Percentiles rank a stretch among this genome's conserved stretches.
Evolutionary conservation across 2,113 vertebrate genomes (phyloP).

Genomic region (Euleptes europaea): DNA sequence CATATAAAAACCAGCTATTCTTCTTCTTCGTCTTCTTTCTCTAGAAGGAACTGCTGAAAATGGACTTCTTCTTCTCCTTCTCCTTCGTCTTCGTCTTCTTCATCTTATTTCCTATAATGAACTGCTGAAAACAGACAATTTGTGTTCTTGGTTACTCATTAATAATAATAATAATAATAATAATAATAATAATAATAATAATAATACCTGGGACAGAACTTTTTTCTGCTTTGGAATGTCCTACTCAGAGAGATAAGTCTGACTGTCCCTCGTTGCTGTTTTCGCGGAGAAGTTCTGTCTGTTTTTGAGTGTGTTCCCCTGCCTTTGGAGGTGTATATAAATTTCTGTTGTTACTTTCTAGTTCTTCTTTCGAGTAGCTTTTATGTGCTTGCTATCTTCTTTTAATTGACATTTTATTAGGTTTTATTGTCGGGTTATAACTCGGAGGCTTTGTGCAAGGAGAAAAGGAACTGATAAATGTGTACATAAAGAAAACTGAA

Average conservation of each 20-base stretch:
- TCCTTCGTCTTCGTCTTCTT: too few relatives aligned
- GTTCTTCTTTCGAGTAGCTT: neutral
- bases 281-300: neutral
- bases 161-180: too few relatives aligned
- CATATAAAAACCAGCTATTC: too few relatives aligned
- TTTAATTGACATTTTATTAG: neutral
- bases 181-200: too few relatives aligned
- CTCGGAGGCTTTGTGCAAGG: neutral
- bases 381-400: neutral
- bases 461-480: neutral
- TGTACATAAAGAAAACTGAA: neutral
- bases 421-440: neutral
- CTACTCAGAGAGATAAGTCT: neutral
- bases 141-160: too few relatives aligned
- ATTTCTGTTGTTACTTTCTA: neutral
- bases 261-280: too few relatives aligned
- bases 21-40: too few relatives aligned
- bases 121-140: too few relatives aligned
- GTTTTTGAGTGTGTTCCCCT: neutral
- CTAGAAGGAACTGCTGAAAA: too few relatives aligned
- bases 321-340: neutral
- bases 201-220: too few relatives aligned
- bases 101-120: too few relatives aligned
- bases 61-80: too few relatives aligned
- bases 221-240: neutral